Conservation (phyloP, 2,113 vertebrate genomes). For the Caranx melampygus region DNA sequence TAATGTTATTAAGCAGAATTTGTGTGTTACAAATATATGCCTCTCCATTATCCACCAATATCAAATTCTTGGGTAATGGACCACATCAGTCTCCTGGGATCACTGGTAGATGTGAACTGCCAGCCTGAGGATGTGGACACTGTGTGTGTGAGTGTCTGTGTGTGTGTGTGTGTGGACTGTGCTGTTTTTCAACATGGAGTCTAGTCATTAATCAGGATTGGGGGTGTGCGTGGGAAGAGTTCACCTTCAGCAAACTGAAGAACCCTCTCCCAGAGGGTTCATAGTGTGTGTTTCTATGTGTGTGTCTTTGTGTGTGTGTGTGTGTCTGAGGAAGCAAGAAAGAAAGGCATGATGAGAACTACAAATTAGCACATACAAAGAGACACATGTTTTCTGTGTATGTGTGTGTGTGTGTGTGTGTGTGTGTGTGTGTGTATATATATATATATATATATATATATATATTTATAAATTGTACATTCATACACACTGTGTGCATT, state of each 20-base stretch:
- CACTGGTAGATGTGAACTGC: conserved; percentile 65
- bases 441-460: too few relatives aligned
- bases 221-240: conserved; percentile 79
- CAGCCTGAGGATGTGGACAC: conserved; percentile 56
- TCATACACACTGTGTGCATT: conserved; percentile 8
- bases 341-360: background rate
- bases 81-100: conserved; percentile 61
- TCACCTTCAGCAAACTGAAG: conserved; percentile 76
- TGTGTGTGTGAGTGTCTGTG: conserved; percentile 33
- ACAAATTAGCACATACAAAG: conserved; percentile 6
- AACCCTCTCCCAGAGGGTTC: conserved; percentile 60
- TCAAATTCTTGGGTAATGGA: conserved; percentile 65
- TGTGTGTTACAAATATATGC: conserved; percentile 31
- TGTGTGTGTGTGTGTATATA: background rate
- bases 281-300: conserved; percentile 34
- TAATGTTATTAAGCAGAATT: conserved; percentile 6
- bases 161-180: conserved; percentile 30
- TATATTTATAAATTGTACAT: background rate
- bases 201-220: conserved; percentile 78
- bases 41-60: conserved; percentile 31
- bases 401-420: background rate
- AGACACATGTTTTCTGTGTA: background rate
- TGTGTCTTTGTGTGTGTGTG: conserved; percentile 19
- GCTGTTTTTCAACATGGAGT: conserved; percentile 64
- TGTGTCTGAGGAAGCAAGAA: conserved; percentile 3